Conservation (phyloP, 2,888 invertebrate genomes). For the Pherbina coryleti region DNA sequence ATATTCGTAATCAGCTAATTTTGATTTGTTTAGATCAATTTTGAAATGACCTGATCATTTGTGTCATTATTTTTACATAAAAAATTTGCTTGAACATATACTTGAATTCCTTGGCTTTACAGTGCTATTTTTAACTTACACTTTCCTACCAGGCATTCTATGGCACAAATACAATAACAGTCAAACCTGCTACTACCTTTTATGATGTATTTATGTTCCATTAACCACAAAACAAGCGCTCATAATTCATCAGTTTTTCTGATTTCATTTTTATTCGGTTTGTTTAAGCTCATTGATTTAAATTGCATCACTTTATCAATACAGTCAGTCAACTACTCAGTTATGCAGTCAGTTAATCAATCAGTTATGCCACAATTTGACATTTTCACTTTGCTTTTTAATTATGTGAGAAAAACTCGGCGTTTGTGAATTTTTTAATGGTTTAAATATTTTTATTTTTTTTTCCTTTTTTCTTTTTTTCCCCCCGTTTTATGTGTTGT, state of each 20-base stretch:
- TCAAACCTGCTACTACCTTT: neutral
- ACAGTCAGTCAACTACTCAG: neutral
- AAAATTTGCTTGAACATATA: too few species aligned
- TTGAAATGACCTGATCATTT: too few species aligned
- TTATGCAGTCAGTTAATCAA: constrained; percentile 12
- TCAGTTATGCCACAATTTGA: neutral
- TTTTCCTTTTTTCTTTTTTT: neutral
- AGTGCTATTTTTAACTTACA: too few species aligned
- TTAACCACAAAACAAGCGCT: neutral
- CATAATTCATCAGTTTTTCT: neutral
- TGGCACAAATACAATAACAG: neutral
- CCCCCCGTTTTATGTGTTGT: too few species aligned
- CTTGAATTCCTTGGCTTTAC: too few species aligned
- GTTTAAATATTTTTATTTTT: neutral
- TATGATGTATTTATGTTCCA: neutral
- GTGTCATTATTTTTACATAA: too few species aligned
- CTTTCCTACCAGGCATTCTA: neutral
- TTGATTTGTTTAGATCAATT: too few species aligned
- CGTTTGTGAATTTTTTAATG: neutral
- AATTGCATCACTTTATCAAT: constrained; percentile 8
- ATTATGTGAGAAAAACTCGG: neutral
- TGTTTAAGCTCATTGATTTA: neutral
- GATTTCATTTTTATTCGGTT: neutral
- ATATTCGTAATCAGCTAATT: too few species aligned
- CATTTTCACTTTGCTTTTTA: neutral